Evolutionary conservation across 37 sponge, comb jelly and placozoan genomes (phyloP).

Genomic region (Diacarnus erythraeanus): DNA sequence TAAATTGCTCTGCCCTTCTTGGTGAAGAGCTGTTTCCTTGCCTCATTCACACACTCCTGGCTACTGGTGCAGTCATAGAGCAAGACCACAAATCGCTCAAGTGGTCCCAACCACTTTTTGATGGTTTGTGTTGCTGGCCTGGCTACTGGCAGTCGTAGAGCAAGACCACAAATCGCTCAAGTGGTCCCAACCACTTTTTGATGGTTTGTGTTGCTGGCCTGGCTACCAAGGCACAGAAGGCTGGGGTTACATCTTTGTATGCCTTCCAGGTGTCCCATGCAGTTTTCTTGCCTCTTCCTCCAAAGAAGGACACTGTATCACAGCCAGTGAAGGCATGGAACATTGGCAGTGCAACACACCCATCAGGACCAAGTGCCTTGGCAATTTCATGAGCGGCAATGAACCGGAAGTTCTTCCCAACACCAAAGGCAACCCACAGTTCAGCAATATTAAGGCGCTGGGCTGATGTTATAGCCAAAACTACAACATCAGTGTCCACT

Average conservation of each 20-base stretch:
- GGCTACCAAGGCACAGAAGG: not conserved
- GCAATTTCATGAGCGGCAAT: conserved; percentile 26
- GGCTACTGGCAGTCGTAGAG: too few relatives aligned
- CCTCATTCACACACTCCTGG: not conserved
- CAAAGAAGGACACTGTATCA: conserved; percentile 27
- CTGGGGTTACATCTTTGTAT: conserved; percentile 10
- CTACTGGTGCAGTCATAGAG: not conserved
- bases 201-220: not conserved
- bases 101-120: not conserved
- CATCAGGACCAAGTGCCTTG: conserved; percentile 8
- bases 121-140: not conserved
- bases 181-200: not conserved
- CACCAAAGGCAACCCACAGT: conserved; percentile 18
- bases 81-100: not conserved
- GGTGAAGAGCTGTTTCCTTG: not conserved
- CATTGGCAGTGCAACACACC: conserved; percentile 5
- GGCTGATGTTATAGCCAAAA: conserved; percentile 14
- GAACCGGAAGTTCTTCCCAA: conserved; percentile 29
- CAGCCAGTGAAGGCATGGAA: conserved; percentile 55
- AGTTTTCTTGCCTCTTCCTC: conserved; percentile 14
- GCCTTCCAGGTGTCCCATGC: too few relatives aligned
- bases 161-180: not conserved
- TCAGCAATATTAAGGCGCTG: not conserved
- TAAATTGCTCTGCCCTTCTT: conserved; percentile 6
- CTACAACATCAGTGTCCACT: conserved; percentile 31